Base-by-base conservation (phyloP, 2,113 vertebrate species). In the Perccottus glenii region DNA sequence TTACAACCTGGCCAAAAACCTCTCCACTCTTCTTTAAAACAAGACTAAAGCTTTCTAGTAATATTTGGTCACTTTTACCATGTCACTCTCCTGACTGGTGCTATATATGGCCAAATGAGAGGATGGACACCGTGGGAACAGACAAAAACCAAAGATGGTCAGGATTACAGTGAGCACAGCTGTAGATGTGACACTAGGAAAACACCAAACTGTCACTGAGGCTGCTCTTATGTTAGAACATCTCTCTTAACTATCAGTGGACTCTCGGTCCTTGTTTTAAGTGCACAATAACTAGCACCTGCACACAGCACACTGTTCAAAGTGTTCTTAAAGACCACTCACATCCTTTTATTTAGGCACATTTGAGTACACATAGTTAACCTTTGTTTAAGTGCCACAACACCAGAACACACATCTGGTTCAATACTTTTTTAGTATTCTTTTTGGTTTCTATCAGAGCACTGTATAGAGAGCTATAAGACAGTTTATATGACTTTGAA, bases 101-200 rank as follows among this genome's bases (percentile, higher is more conserved):
- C 87, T 88, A 84, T 88, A 83, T 87, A 85, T 71, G 82, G 85
- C 60, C 57, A 88, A 81, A 83, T 70, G 63, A 81, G 64, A 68
- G 71, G 61, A 67, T 45, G 59, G 73, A 77, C 68, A 77, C 53
- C 62, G 69, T 81, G 73, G 78, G 61, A 76, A 85, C 75, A 78
- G 55, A 79, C 49, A 51, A 58, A 46, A 58, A 59, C 86, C 85
- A 85, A 88, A 90, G 72, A 89, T 85, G 87, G 88, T 74, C 62
- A 83, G 68, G 80, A 70, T 64, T 69, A 81, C 58, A 60, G 77
- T 55, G 69, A 80, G 65, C 59, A 33, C 48, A 47, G 69, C 71
- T 33, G 72, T 63, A 61, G 60, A 55, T 62, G 70, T 66, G 75
- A 73, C 77, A 27, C 77, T 58, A 44, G 64, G 58, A 47, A 75